A percentile compares a stretch with the other conserved stretches of the same genome.
Evolutionary conservation across 2,797 vertebrate species (phyloP).

Genomic region (Valencia hispanica): DNA sequence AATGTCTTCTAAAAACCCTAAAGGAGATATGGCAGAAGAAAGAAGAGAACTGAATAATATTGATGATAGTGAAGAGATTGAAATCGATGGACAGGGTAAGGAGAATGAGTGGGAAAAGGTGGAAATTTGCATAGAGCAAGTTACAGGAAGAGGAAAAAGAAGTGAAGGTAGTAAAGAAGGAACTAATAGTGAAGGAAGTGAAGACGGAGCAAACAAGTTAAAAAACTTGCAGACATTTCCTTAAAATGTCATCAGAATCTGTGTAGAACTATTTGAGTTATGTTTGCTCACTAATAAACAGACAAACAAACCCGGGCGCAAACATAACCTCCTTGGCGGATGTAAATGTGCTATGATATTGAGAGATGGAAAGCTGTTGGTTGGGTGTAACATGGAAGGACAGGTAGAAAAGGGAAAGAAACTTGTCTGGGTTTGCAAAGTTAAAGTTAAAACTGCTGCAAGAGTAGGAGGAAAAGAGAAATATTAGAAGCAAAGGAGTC

Average conservation of each 20-base stretch:
- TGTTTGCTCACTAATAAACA: neutral
- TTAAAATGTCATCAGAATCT: too few species aligned
- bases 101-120: neutral
- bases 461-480: neutral
- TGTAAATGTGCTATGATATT: neutral
- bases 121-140: neutral
- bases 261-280: neutral
- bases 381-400: neutral
- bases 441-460: neutral
- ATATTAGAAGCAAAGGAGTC: too few species aligned
- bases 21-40: neutral
- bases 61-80: neutral
- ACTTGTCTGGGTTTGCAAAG: neutral
- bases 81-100: neutral
- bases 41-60: neutral
- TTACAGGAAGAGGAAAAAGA: neutral
- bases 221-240: too few species aligned
- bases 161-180: neutral
- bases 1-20: too few species aligned
- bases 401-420: neutral
- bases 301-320: neutral
- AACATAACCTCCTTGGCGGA: neutral
- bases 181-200: neutral
- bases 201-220: neutral
- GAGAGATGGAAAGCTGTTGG: neutral